Evolutionary conservation across 2,888 invertebrate genomes (phyloP), one percentile per base, ranked within the genome.

Genomic region (Xestoiulus laeticollis): DNA sequence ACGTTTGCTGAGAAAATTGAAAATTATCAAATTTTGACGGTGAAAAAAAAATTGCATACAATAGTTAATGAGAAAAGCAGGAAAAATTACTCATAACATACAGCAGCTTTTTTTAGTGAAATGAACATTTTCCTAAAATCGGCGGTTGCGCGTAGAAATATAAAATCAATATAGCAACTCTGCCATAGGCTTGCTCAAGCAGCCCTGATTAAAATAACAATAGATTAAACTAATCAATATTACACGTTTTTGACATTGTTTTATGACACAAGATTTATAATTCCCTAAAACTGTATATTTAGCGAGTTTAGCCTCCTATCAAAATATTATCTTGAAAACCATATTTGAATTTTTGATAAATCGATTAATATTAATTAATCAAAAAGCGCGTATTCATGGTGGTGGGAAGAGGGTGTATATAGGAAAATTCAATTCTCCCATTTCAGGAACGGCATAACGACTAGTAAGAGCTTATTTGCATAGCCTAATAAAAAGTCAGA

Each of bases 161-260:
- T 8, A 68, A 68, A 68, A 68, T 68, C 68, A 68, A 68, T 48
- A 48, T 68, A 68, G 26, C 68, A 26, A 10, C 10, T 22, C 26
- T n/a, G 68, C 68, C 10, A 68, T 22, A 22, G 22, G 68, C 68
- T 68, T 68, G 68, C 26, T 68, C 26, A 26, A 68, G 68, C 68
- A 68, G 68, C 22, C 26, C 68, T 68, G 68, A 68, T 68, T 68
- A 68, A 68, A 68, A 68, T 68, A 68, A 68, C 68, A 68, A 68
- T 68, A 68, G 68, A 68, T 68, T 68, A 68, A 68, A n/a, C 68
- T 68, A 68, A 68, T 68, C 68, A 68, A 68, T 68, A 68, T 68
- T 68, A 68, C 68, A 68, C 68, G 68, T 26, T 26, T 68, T 68
- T 68, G 68, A 68, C 68, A 68, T 68, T 68, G 68, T 68, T 68